Conservation (phyloP, 2,888 invertebrate species). For the Stenodema calcarata region DNA sequence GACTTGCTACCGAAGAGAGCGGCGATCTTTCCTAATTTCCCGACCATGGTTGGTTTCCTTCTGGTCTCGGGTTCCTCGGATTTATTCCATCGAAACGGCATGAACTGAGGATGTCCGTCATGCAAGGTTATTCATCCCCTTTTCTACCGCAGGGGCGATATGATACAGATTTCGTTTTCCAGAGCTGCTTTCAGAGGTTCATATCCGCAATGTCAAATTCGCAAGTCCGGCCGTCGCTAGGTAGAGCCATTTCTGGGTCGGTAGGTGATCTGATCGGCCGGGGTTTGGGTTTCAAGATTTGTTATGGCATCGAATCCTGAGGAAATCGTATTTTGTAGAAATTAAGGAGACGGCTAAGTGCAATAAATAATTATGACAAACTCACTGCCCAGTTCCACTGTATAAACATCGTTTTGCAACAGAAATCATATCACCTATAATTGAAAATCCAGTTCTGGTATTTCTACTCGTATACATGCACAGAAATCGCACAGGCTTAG, state of each 20-base stretch:
- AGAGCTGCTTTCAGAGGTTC: neutral
- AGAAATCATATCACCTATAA: too few relatives aligned
- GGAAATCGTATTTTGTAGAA: neutral
- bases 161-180: neutral
- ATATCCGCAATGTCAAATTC: neutral
- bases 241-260: neutral
- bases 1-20: slow-evolving; percentile 67
- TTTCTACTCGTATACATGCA: too few relatives aligned
- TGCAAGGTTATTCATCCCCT: neutral
- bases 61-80: neutral
- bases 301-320: neutral
- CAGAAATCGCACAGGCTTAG: too few relatives aligned
- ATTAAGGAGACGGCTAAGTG: too few relatives aligned
- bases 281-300: neutral
- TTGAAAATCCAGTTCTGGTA: too few relatives aligned
- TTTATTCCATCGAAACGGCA: neutral
- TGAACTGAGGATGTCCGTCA: neutral
- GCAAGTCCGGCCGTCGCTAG: neutral
- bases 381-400: neutral
- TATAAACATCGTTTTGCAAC: too few relatives aligned
- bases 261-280: neutral
- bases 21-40: slow-evolving; percentile 69
- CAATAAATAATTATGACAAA: neutral
- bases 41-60: slow-evolving; percentile 62
- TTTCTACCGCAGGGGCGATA: neutral